A percentile compares a stretch with the other conserved stretches of the same genome.
These are phyloP conservation scores for Cladopsammia gracilis DNA, from an alignment of 64 coral and sea anemone species.

Conservation along the genomic window DNA sequence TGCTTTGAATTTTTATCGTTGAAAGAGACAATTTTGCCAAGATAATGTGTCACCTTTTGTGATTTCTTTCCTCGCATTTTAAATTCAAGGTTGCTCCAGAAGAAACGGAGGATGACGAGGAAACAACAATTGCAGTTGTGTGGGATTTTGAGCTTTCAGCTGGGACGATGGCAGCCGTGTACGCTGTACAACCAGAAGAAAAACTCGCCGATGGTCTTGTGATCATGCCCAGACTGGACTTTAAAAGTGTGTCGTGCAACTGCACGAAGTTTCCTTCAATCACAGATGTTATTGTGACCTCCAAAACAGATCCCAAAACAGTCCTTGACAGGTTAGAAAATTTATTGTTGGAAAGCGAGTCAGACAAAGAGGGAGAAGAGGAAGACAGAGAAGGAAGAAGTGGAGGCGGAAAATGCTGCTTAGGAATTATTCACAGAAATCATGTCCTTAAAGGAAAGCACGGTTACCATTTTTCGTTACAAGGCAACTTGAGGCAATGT, in stretches of 20 bases:
- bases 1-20: background rate
- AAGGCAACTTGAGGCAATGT: background rate
- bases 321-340: background rate
- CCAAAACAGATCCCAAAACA: too few relatives aligned
- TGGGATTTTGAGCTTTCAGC: conserved; percentile 35
- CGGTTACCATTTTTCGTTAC: conserved; percentile 33
- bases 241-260: conserved; percentile 21
- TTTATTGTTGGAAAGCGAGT: background rate
- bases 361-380: background rate
- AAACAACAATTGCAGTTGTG: conserved; percentile 18
- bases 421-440: conserved; percentile 12
- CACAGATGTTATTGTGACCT: conserved; percentile 4
- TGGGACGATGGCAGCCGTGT: conserved; percentile 12
- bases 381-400: too few relatives aligned
- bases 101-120: conserved; percentile 44
- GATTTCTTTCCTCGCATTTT: background rate
- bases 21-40: background rate
- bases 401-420: background rate
- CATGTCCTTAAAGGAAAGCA: conserved; percentile 35
- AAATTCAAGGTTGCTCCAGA: conserved; percentile 44
- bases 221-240: conserved; percentile 7
- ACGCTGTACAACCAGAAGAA: conserved; percentile 20
- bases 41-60: background rate
- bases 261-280: conserved; percentile 34
- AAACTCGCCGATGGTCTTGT: conserved; percentile 7